Conservation (phyloP, 2,113 vertebrate species). For the Mesitornis unicolor region DNA sequence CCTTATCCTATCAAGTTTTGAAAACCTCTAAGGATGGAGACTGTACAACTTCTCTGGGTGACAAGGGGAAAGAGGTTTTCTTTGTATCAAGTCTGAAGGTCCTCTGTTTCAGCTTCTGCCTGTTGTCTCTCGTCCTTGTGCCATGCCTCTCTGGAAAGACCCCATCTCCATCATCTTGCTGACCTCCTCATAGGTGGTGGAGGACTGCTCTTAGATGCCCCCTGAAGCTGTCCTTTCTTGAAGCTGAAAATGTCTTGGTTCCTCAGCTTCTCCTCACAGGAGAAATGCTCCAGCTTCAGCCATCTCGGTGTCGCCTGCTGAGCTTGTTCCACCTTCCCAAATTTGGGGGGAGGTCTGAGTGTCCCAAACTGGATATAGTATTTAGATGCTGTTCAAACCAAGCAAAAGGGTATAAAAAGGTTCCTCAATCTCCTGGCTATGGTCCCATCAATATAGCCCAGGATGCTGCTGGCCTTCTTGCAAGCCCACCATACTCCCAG, state of each 20-base stretch:
- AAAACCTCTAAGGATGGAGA: background rate
- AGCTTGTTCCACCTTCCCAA: background rate
- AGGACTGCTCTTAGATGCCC: background rate
- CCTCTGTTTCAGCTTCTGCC: background rate
- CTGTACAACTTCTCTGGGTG: background rate
- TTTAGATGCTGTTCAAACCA: background rate
- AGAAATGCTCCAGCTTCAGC: background rate
- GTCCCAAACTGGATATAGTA: accelerated
- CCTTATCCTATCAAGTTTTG: background rate
- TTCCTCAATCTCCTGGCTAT: background rate
- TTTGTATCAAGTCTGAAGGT: background rate
- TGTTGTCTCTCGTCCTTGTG: background rate
- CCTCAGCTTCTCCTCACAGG: background rate
- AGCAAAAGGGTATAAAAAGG: background rate
- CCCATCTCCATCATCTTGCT: background rate
- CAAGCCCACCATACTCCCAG: background rate
- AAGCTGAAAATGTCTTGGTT: background rate
- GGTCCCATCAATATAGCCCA: background rate
- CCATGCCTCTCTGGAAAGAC: accelerated
- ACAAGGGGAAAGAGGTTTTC: background rate
- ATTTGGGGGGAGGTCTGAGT: background rate
- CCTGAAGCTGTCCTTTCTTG: background rate
- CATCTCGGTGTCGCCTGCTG: background rate
- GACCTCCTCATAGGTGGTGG: accelerated
- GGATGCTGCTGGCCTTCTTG: background rate